These are phyloP conservation scores for Xenus cinereus DNA, from an alignment of 2,113 vertebrate species.

Conservation along the genomic window DNA sequence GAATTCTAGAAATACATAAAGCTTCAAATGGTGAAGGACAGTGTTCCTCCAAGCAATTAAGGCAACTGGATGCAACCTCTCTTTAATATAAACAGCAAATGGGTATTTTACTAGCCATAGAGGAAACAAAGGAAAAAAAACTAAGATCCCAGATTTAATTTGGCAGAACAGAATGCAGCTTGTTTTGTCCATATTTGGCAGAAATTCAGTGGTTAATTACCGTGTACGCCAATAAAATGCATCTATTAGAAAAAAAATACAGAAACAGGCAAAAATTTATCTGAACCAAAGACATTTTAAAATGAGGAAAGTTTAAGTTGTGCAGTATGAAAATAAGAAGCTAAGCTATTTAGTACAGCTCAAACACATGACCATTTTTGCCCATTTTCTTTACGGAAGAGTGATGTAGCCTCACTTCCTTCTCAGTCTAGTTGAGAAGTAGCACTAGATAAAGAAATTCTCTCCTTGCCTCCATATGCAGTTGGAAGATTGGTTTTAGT, in stretches of 20 bases:
- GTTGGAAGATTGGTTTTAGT: background rate
- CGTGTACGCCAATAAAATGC: background rate
- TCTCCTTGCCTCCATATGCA: background rate
- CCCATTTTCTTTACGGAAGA: background rate
- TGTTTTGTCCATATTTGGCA: background rate
- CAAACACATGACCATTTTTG: background rate
- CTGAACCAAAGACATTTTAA: background rate
- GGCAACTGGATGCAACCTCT: background rate
- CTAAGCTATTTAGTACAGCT: background rate
- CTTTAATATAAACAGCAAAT: background rate
- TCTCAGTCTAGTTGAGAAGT: background rate
- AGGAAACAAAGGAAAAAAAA: background rate
- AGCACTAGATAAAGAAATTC: background rate
- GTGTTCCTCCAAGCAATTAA: slow-evolving; percentile 21
- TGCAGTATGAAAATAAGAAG: background rate
- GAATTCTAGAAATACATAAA: slow-evolving; percentile 17
- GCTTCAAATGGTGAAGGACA: background rate
- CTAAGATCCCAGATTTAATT: background rate
- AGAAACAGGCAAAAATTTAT: background rate
- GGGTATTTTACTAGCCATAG: background rate
- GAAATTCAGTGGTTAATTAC: background rate
- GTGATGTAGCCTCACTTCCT: background rate
- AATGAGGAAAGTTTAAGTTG: background rate
- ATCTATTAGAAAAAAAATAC: background rate
- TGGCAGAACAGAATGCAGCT: background rate